phyloP scores from a whole-genome alignment of 2,797 vertebrate genomes.

The Choloepus didactylus region DNA sequence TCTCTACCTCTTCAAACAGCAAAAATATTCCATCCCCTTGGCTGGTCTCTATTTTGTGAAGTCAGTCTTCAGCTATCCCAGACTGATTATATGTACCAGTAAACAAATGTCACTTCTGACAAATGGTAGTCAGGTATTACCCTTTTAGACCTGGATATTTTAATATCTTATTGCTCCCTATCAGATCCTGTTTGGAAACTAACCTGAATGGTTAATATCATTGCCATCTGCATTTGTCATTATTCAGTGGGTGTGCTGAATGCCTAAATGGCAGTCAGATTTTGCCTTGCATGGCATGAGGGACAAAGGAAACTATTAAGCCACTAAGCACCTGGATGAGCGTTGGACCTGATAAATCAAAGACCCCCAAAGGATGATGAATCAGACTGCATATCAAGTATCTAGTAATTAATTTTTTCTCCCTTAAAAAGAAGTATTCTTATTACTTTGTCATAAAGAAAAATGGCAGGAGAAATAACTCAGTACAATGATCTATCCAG shows the following conservation, averaged over 20 bases:
- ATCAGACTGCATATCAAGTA: constrained; percentile 8
- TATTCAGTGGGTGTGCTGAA: neutral
- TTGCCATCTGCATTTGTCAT: constrained; percentile 7
- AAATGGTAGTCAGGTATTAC: neutral
- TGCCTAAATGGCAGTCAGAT: constrained; percentile 34
- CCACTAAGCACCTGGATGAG: neutral
- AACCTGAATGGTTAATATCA: constrained; percentile 18
- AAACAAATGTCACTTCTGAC: neutral
- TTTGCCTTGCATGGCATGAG: neutral
- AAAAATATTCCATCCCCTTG: constrained; percentile 33
- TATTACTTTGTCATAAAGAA: neutral
- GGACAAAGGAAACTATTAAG: neutral
- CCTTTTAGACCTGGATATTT: neutral
- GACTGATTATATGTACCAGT: neutral
- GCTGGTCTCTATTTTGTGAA: constrained; percentile 20
- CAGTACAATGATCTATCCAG: constrained; percentile 1
- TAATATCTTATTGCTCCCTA: constrained; percentile 13
- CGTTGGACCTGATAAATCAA: neutral
- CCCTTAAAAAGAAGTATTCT: neutral
- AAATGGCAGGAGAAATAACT: constrained; percentile 33
- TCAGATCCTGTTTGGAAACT: constrained; percentile 8
- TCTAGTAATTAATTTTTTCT: neutral
- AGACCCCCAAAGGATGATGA: neutral
- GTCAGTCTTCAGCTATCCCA: neutral
- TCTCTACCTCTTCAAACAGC: constrained; percentile 28